phyloP scores from a whole-genome alignment of 2,888 invertebrate genomes.

The Tetanocera ferruginea region DNA sequence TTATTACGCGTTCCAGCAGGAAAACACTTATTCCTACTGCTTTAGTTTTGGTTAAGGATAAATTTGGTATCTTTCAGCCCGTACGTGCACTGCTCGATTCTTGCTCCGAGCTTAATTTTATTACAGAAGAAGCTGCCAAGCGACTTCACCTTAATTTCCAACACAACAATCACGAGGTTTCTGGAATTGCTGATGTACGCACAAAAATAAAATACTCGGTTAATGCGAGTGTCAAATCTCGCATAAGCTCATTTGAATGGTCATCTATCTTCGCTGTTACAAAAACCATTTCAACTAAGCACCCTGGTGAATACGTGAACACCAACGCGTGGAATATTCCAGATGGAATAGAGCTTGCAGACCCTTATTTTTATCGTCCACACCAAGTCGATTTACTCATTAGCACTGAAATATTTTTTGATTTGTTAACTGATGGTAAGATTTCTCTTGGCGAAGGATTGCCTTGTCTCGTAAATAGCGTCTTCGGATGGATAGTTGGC shows the following conservation, averaged over 20 bases:
- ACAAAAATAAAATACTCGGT: neutral
- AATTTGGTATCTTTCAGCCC: too few species aligned
- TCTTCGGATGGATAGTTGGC: too few species aligned
- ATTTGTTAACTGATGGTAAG: too few species aligned
- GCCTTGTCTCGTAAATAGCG: too few species aligned
- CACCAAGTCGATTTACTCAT: too few species aligned
- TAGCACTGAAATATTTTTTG: too few species aligned
- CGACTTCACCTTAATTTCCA: neutral
- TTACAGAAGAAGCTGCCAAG: neutral
- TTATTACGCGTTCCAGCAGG: neutral
- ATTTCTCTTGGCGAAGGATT: too few species aligned
- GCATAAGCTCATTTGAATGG: neutral
- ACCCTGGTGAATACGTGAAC: neutral
- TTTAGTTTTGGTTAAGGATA: too few species aligned
- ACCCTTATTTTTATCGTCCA: neutral
- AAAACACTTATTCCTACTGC: too few species aligned
- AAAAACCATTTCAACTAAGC: neutral
- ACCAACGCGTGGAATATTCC: neutral
- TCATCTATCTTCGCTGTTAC: neutral
- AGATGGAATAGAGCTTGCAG: neutral
- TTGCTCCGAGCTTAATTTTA: conserved; percentile 20
- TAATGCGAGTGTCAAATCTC: neutral
- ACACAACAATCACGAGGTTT: conserved; percentile 5
- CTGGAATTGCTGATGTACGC: neutral
- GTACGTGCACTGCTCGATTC: too few species aligned